phyloP scores from a whole-genome alignment of 2,888 invertebrate species.

The Schrankia costaestrigalis region DNA sequence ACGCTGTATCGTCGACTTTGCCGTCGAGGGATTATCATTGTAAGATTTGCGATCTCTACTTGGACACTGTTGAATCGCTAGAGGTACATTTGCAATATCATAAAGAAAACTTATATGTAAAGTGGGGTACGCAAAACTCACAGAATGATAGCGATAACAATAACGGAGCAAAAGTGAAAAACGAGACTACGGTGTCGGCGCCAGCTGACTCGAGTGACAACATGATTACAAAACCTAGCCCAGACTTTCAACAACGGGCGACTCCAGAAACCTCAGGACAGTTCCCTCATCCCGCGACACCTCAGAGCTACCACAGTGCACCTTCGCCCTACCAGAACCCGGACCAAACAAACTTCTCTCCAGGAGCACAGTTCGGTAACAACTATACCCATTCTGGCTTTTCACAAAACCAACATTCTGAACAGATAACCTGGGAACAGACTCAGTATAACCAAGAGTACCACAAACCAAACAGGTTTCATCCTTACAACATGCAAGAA shows the following conservation, averaged over 20 bases:
- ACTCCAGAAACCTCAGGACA: conserved; percentile 80
- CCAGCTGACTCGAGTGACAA: conserved; percentile 89
- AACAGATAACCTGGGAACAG: conserved; percentile 74
- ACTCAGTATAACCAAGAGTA: conserved; percentile 71
- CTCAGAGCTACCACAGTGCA: conserved; percentile 84
- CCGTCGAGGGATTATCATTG: conserved; percentile 84
- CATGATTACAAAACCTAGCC: conserved; percentile 82
- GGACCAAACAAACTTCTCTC: conserved; percentile 81
- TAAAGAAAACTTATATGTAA: conserved; percentile 87
- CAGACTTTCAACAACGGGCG: conserved; percentile 79
- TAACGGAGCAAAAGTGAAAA: conserved; percentile 82
- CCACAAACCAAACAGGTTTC: conserved; percentile 69
- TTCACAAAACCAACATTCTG: conserved; percentile 72
- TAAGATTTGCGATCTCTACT: conserved; percentile 87
- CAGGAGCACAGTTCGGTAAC: conserved; percentile 73
- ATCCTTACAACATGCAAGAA: conserved; percentile 78
- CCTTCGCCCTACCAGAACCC: conserved; percentile 84
- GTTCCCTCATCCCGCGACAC: conserved; percentile 83
- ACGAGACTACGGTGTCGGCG: conserved; percentile 82
- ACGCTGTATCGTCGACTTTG: conserved; percentile 76
- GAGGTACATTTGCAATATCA: conserved; percentile 91
- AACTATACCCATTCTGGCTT: conserved; percentile 76
- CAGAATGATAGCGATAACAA: conserved; percentile 84
- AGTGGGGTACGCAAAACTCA: conserved; percentile 84
- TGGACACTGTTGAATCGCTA: conserved; percentile 88